Evolutionary conservation across 2,888 invertebrate species (phyloP).

Genomic region (Sesia bembeciformis): DNA sequence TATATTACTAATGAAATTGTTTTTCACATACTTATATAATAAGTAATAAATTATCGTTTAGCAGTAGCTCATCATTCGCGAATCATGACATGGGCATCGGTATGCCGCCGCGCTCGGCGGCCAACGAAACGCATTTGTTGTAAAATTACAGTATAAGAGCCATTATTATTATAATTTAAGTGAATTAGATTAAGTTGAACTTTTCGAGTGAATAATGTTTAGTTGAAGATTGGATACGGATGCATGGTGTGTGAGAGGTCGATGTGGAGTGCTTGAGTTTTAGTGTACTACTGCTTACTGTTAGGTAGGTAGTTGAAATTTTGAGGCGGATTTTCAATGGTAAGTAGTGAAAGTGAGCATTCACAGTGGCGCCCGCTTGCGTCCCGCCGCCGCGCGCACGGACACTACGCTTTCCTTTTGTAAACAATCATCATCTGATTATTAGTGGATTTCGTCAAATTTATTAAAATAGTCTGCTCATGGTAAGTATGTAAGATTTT

Average conservation of each 20-base stretch:
- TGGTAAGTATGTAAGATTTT: conserved; percentile 71
- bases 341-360: conserved; percentile 66
- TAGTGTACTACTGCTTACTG: conserved; percentile 73
- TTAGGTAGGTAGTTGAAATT: conserved; percentile 75
- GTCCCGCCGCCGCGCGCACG: conserved; percentile 12
- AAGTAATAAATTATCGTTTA: conserved; percentile 63
- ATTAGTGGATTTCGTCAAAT: conserved; percentile 69
- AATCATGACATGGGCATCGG: conserved; percentile 34
- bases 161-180: conserved; percentile 72
- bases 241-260: conserved; percentile 68
- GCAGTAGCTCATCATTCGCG: conserved; percentile 56
- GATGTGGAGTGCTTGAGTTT: conserved; percentile 69
- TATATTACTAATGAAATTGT: conserved; percentile 53
- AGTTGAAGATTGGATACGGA: conserved; percentile 64
- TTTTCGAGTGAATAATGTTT: conserved; percentile 69
- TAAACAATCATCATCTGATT: conserved; percentile 43
- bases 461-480: conserved; percentile 74
- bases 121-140: conserved; percentile 72
- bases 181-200: conserved; percentile 70
- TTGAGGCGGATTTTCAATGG: conserved; percentile 70
- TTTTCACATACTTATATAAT: conserved; percentile 68
- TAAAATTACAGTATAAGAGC: conserved; percentile 70
- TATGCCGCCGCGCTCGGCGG: conserved; percentile 53
- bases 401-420: conserved; percentile 64
- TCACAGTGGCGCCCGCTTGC: conserved; percentile 58